Evolutionary conservation across 2,797 vertebrate species (phyloP).

Genomic region (Sebastes cheni): DNA sequence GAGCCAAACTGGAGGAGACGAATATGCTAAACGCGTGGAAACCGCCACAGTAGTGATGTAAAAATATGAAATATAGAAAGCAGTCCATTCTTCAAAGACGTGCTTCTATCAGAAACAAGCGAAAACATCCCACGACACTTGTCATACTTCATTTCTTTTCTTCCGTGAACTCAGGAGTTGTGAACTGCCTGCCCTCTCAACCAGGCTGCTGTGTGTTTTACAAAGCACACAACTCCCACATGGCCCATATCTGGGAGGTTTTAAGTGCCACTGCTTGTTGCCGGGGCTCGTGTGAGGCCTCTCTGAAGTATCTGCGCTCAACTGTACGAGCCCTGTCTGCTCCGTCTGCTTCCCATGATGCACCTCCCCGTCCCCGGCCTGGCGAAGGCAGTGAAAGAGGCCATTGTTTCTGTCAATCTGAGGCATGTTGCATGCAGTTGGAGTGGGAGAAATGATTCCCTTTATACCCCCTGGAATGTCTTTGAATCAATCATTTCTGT

Average conservation of each 20-base stretch:
- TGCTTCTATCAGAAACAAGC: neutral
- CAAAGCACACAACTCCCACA: slow-evolving; percentile 52
- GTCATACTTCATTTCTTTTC: neutral
- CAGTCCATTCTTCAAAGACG: neutral
- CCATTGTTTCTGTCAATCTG: slow-evolving; percentile 86
- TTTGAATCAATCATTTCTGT: slow-evolving; percentile 73
- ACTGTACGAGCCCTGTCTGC: slow-evolving; percentile 58
- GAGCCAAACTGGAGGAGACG: neutral
- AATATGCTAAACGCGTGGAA: neutral
- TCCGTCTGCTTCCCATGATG: slow-evolving; percentile 76
- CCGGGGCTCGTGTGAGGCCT: slow-evolving; percentile 56
- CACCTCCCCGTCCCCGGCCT: slow-evolving; percentile 65
- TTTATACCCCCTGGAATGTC: slow-evolving; percentile 79
- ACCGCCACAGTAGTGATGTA: neutral
- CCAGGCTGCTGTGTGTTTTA: slow-evolving; percentile 19
- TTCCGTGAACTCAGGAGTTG: neutral
- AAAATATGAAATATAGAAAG: neutral
- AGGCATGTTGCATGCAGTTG: slow-evolving; percentile 82
- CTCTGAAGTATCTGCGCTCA: slow-evolving; percentile 50
- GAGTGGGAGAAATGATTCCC: slow-evolving; percentile 81
- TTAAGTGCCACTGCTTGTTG: slow-evolving; percentile 62
- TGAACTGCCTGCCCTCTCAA: slow-evolving; percentile 17
- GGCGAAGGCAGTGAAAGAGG: slow-evolving; percentile 86
- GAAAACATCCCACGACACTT: neutral
- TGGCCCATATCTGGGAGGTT: slow-evolving; percentile 42